These are phyloP conservation scores for Octonoba sinensis DNA, from an alignment of 2,888 invertebrate species.

Conservation along the genomic window DNA sequence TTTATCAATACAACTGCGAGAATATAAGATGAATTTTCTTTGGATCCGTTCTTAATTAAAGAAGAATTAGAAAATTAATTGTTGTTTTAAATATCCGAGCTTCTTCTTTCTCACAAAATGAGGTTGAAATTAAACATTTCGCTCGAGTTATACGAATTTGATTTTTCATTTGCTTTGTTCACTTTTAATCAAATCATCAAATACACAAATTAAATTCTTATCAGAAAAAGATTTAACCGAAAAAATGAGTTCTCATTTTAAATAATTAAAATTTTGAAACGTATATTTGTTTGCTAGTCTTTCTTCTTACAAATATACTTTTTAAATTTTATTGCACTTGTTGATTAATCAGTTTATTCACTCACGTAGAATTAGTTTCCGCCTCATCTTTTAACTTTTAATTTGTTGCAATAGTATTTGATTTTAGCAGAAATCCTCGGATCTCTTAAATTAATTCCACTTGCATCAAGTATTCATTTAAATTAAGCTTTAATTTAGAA, in stretches of 20 bases:
- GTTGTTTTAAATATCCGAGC: conserved; percentile 52
- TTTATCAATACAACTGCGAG: no score
- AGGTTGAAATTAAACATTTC: conserved; percentile 59
- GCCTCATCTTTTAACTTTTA: conserved; percentile 33
- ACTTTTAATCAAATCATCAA: conserved; percentile 60
- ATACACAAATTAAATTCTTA: conserved; percentile 37
- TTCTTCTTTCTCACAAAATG: conserved; percentile 33
- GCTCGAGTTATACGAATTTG: no score
- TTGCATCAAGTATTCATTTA: no score
- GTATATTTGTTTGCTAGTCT: conserved; percentile 44
- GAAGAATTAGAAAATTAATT: conserved; percentile 64
- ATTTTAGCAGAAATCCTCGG: conserved; percentile 11
- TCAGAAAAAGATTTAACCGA: conserved; percentile 39
- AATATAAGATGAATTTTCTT: no score
- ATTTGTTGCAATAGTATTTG: conserved; percentile 20
- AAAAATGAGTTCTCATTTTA: conserved; percentile 48
- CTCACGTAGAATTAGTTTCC: conserved; percentile 56
- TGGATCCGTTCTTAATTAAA: conserved; percentile 52
- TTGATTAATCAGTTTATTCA: conserved; percentile 52
- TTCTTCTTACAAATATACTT: conserved; percentile 3
- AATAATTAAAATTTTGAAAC: conserved; percentile 59
- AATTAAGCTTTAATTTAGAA: no score
- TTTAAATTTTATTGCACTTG: conserved; percentile 14
- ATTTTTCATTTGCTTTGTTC: conserved; percentile 49
- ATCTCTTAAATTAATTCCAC: conserved; percentile 24